phyloP scores from a whole-genome alignment of 2,888 invertebrate genomes.

The Philereme transversata region DNA sequence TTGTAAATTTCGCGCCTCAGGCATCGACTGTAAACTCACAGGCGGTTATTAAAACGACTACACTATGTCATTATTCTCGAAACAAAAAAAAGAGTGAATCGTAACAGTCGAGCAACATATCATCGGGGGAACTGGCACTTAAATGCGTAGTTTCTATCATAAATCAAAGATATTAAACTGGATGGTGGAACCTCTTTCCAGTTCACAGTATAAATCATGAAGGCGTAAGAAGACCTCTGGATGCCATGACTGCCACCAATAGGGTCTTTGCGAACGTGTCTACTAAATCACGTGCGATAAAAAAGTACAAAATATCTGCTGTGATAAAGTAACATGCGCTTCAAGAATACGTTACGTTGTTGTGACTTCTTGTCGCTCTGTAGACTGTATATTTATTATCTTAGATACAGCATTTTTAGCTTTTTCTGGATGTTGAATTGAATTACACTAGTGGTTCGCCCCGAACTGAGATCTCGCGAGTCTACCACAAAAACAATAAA shows the following conservation, averaged over 20 bases:
- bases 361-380: slow-evolving; percentile 26
- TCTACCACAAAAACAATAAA: no score
- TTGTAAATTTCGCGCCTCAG: slow-evolving; percentile 69
- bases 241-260: slow-evolving; percentile 72
- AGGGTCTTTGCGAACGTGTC: slow-evolving; percentile 69
- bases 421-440: neutral
- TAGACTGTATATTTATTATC: slow-evolving; percentile 28
- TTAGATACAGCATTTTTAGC: slow-evolving; percentile 6
- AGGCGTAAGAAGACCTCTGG: slow-evolving; percentile 73
- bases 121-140: slow-evolving; percentile 78
- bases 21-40: slow-evolving; percentile 58
- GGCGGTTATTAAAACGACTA: slow-evolving; percentile 76
- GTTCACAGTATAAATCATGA: slow-evolving; percentile 82
- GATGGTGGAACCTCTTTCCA: slow-evolving; percentile 82
- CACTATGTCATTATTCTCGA: slow-evolving; percentile 78
- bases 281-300: slow-evolving; percentile 65
- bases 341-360: slow-evolving; percentile 25
- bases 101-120: slow-evolving; percentile 79
- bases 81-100: slow-evolving; percentile 75
- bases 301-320: slow-evolving; percentile 53
- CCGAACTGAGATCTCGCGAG: no score
- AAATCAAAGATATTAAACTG: slow-evolving; percentile 84
- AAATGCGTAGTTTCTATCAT: slow-evolving; percentile 81
- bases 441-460: no score
- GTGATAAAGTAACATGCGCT: slow-evolving; percentile 40